A percentile compares a stretch with the other conserved stretches of the same genome.
These are phyloP conservation scores for Leucopternis melanops DNA, from an alignment of 2,113 vertebrate species.

Conservation along the genomic window DNA sequence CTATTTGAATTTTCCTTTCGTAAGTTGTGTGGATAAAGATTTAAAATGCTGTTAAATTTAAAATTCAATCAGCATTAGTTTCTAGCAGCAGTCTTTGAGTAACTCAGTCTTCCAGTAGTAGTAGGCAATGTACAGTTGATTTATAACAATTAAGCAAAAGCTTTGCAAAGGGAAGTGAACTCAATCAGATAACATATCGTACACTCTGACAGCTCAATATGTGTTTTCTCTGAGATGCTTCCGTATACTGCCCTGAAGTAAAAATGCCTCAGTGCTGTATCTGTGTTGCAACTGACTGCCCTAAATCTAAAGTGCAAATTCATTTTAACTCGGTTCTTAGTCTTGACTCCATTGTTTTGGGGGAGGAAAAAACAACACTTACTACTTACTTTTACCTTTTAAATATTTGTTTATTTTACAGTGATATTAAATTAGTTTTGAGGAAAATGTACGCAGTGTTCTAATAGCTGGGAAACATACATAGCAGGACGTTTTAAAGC, in stretches of 20 bases:
- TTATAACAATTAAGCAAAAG: neutral
- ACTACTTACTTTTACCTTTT: neutral
- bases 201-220: neutral
- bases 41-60: neutral
- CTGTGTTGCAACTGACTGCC: neutral
- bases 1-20: neutral
- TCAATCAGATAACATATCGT: neutral
- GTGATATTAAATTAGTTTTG: neutral
- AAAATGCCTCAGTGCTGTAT: neutral
- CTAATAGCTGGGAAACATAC: neutral
- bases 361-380: neutral
- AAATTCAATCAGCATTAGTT: neutral
- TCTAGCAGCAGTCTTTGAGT: neutral
- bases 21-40: neutral
- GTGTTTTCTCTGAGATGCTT: neutral
- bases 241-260: neutral
- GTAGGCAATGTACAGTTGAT: neutral
- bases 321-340: neutral
- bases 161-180: neutral
- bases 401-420: slow-evolving; percentile 22
- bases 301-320: neutral
- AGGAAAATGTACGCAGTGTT: neutral
- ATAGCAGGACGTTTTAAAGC: neutral
- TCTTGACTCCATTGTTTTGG: neutral
- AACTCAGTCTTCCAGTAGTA: neutral